Conservation (phyloP, 2,797 vertebrate genomes). For the Leptatherina wallacei region DNA sequence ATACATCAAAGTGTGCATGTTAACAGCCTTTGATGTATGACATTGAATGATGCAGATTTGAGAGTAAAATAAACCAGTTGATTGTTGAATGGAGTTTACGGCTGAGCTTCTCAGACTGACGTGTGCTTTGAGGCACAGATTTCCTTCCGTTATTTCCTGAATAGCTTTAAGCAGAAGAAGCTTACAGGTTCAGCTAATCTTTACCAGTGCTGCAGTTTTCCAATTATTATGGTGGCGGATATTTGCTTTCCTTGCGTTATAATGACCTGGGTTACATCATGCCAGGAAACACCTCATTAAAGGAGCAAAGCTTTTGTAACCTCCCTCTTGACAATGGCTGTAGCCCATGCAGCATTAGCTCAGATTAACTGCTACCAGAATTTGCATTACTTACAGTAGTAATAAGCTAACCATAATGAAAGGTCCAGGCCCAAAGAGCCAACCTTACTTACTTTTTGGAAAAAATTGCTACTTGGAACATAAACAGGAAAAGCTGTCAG, state of each 20-base stretch:
- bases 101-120: slow-evolving; percentile 41
- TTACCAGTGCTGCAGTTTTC: slow-evolving; percentile 30
- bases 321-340: slow-evolving; percentile 30
- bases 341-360: slow-evolving; percentile 18
- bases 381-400: slow-evolving; percentile 40
- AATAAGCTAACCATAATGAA: slow-evolving; percentile 36
- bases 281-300: slow-evolving; percentile 46
- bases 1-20: slow-evolving; percentile 27
- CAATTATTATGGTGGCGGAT: slow-evolving; percentile 40
- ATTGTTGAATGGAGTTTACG: slow-evolving; percentile 39
- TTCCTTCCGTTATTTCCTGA: slow-evolving; percentile 43
- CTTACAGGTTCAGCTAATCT: slow-evolving; percentile 46
- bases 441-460: slow-evolving; percentile 32
- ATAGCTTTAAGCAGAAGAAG: slow-evolving; percentile 33
- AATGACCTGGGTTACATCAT: slow-evolving; percentile 38
- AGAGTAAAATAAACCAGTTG: slow-evolving; percentile 26
- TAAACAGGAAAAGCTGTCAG: background rate
- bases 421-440: slow-evolving; percentile 35
- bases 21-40: slow-evolving; percentile 50
- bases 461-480: slow-evolving; percentile 29
- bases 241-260: slow-evolving; percentile 36
- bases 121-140: slow-evolving; percentile 32
- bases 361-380: slow-evolving; percentile 43
- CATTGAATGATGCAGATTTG: slow-evolving; percentile 39
- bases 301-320: slow-evolving; percentile 30